These are phyloP conservation scores for Pseudomugil tenellus DNA, from an alignment of 2,797 vertebrate species.

Conservation along the genomic window DNA sequence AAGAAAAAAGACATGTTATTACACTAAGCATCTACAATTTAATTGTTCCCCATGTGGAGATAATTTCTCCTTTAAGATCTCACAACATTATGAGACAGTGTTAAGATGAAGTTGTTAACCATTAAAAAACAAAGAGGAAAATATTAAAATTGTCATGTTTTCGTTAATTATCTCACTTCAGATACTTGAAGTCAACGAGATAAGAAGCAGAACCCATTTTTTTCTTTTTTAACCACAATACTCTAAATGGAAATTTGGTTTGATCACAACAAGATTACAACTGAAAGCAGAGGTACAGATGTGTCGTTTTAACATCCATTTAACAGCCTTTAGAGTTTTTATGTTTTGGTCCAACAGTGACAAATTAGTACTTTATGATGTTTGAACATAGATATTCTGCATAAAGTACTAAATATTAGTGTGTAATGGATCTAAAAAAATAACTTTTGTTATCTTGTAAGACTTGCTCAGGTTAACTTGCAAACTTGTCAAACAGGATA, in stretches of 20 bases:
- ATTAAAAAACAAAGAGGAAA: not conserved
- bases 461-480: not conserved
- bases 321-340: slow-evolving; percentile 32
- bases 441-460: not conserved
- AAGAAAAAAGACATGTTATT: slow-evolving; percentile 3
- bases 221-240: not conserved
- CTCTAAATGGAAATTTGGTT: slow-evolving; percentile 11
- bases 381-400: slow-evolving; percentile 31
- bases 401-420: not conserved
- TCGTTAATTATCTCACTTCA: not conserved
- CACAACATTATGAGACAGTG: not conserved
- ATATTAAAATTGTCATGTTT: not conserved
- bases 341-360: slow-evolving; percentile 56
- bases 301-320: slow-evolving; percentile 3
- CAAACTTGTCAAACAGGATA: not conserved
- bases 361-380: slow-evolving; percentile 13
- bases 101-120: not conserved
- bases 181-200: not conserved
- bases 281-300: slow-evolving; percentile 2
- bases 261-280: slow-evolving; percentile 7
- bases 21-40: slow-evolving; percentile 15
- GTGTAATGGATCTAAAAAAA: not conserved
- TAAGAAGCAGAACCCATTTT: not conserved
- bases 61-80: slow-evolving; percentile 1
- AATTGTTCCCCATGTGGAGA: not conserved